Evolutionary conservation across 1,140 invertebrate species (phyloP).

Genomic region (Cataglyphis hispanica): DNA sequence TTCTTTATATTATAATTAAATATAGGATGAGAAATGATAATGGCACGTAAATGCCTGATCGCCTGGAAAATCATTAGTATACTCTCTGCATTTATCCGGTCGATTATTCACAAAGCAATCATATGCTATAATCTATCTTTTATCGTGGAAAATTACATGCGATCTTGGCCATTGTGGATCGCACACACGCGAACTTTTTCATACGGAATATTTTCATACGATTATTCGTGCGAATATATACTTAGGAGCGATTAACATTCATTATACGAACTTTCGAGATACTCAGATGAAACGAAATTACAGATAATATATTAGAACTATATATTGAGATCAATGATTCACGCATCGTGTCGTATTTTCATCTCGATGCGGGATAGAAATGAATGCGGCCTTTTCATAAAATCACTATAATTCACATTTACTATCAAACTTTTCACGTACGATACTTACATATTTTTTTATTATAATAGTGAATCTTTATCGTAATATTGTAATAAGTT

Average conservation of each 20-base stretch:
- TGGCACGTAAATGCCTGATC: not conserved
- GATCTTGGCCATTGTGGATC: not conserved
- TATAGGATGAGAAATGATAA: conserved; percentile 14
- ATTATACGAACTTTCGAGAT: not conserved
- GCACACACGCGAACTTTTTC: not conserved
- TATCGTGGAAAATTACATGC: conserved; percentile 19
- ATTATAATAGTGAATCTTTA: not conserved
- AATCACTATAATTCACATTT: not conserved
- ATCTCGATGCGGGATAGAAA: not conserved
- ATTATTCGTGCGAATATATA: not conserved
- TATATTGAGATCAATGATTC: conserved; percentile 34
- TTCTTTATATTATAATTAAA: conserved; percentile 2
- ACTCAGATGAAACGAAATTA: not conserved
- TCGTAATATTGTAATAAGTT: not conserved
- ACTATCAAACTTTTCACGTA: not conserved
- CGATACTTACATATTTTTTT: not conserved
- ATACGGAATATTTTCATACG: not conserved
- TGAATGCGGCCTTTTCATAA: not conserved
- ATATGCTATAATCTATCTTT: not conserved
- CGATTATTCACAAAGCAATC: not conserved
- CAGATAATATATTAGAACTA: not conserved
- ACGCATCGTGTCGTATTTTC: not conserved
- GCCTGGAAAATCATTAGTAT: conserved; percentile 23
- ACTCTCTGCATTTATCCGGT: not conserved
- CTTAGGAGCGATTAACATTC: not conserved